Evolutionary conservation across 1,140 invertebrate genomes (phyloP), one percentile per base, ranked within the genome.

Genomic region (Lasaia peninsularis): DNA sequence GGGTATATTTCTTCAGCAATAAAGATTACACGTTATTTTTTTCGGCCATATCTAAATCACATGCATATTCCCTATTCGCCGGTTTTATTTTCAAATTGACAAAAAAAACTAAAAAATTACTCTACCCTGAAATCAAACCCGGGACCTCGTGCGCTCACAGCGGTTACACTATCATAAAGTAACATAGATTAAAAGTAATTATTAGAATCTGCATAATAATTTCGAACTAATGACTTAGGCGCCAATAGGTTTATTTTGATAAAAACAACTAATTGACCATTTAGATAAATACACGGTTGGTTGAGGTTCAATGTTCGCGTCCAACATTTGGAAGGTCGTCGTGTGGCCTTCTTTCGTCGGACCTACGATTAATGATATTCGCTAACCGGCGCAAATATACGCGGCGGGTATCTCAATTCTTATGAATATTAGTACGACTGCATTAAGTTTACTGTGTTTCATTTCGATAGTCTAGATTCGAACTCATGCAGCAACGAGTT

Each of bases 291-390:
- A 55, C 24, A 32, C 33, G 50, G 18, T 55, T 20, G 78, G 67
- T 83, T 75, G 77, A 77, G 69, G 85, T 65, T 80, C 85, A 82
- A 67, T 68, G 72, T 58, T 58, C 66, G 56, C 52, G 60, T 57
- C 74, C 60, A 78, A 61, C 71, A 73, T 81, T 84, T 65, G 78
- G 85, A 88, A 88, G 85, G 85, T 86, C 85, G 79, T 71, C 67
- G 70, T 62, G 71, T 80, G 85, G 76, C 85, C 85, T 88, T 88
- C 85, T 86, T 86, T 79, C 69, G 67, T 37, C 68, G 65, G 69
- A 70, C 67, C 74, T 72, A 61, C 60, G 51, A 70, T 67, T 76
- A 78, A 78, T 63, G 59, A 7, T 69, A 62, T 63, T 54, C 71
- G 69, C 68, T 12, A 16, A 40, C 37, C 8, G 5, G 4, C 24